Conservation (phyloP, 2,888 invertebrate genomes). For the Ecdyonurus torrentis region DNA sequence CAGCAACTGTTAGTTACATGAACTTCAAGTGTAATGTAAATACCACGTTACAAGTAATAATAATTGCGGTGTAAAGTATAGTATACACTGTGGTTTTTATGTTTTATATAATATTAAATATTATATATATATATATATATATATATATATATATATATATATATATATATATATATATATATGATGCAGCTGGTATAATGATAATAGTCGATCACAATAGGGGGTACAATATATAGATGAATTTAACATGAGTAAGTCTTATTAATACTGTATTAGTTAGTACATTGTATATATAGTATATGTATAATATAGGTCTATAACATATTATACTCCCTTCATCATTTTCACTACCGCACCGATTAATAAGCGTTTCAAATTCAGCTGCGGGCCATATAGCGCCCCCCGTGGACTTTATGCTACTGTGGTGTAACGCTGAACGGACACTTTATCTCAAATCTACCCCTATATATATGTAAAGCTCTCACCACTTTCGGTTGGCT, state of each 20-base stretch:
- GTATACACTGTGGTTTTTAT: too few species aligned
- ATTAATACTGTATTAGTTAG: background rate
- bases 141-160: too few species aligned
- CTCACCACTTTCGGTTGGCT: too few species aligned
- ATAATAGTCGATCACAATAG: background rate
- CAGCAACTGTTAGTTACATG: background rate
- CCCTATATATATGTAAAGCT: too few species aligned
- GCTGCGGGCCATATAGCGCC: background rate
- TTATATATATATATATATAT: too few species aligned
- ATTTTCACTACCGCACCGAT: background rate
- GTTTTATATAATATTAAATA: too few species aligned
- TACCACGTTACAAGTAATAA: background rate
- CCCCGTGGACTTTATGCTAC: too few species aligned
- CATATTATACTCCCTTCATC: background rate
- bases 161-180: too few species aligned
- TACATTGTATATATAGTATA: too few species aligned
- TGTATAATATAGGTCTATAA: background rate
- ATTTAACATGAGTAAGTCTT: background rate
- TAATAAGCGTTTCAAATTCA: background rate
- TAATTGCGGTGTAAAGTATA: background rate
- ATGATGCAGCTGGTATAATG: background rate
- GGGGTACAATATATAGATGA: background rate
- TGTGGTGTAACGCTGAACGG: background rate
- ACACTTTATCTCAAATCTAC: background rate
- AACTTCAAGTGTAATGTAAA: background rate